Conservation (phyloP, 1,140 invertebrate genomes). For the Spodoptera litura region DNA sequence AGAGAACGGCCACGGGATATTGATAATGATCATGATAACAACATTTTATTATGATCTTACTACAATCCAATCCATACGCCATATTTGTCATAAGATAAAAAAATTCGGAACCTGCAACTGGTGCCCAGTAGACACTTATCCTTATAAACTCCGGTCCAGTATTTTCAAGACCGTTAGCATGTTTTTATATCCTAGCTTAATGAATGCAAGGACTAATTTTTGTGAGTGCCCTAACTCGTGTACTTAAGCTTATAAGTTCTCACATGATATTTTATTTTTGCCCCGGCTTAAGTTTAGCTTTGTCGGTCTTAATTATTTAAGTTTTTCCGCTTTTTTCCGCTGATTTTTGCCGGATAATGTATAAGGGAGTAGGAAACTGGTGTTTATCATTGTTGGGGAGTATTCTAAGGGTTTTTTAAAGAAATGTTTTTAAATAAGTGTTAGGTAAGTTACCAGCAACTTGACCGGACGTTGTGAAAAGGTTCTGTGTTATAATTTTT, state of each 20-base stretch:
- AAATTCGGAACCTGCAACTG: not conserved
- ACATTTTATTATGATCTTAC: too few relatives aligned
- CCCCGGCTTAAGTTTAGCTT: not conserved
- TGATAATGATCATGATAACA: too few relatives aligned
- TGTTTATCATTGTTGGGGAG: too few relatives aligned
- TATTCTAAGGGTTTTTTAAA: too few relatives aligned
- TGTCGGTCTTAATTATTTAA: slow-evolving; percentile 14
- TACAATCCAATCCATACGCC: too few relatives aligned
- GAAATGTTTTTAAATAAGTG: too few relatives aligned
- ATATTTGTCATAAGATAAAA: too few relatives aligned
- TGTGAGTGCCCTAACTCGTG: slow-evolving; percentile 15
- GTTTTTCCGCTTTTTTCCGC: not conserved
- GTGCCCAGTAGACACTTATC: not conserved
- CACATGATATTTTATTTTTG: slow-evolving; percentile 17
- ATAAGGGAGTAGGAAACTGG: not conserved
- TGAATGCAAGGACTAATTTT: slow-evolving; percentile 40
- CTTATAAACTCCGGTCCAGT: slow-evolving; percentile 13
- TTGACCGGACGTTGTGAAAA: too few relatives aligned
- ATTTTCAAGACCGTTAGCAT: slow-evolving; percentile 11
- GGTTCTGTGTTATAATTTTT: too few relatives aligned
- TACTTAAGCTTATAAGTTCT: slow-evolving; percentile 17
- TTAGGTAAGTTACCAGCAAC: too few relatives aligned
- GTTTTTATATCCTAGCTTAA: slow-evolving; percentile 35
- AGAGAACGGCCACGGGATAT: too few relatives aligned
- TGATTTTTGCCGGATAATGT: not conserved